phyloP scores from a whole-genome alignment of 2,797 vertebrate species.

The Spinus olivaceus region DNA sequence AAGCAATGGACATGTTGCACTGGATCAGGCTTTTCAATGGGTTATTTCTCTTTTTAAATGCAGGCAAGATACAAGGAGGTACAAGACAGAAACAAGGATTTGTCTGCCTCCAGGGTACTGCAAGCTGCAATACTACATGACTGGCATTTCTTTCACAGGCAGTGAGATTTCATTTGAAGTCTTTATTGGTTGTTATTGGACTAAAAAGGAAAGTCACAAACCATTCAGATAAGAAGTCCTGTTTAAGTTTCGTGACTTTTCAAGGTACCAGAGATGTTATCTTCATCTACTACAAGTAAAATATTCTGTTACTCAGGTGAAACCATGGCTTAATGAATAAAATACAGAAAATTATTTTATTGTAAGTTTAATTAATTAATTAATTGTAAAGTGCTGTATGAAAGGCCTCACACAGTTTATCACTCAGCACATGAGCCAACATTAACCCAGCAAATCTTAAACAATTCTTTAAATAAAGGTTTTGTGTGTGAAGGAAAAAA shows the following conservation, averaged over 20 bases:
- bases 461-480: not conserved
- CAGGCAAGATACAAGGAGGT: not conserved
- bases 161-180: not conserved
- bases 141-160: not conserved
- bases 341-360: not conserved
- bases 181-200: not conserved
- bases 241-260: not conserved
- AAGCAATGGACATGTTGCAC: not conserved
- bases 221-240: not conserved
- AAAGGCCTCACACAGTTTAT: not conserved
- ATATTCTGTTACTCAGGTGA: not conserved
- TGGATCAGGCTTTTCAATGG: not conserved
- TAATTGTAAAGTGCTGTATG: not conserved
- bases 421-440: not conserved
- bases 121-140: not conserved
- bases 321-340: not conserved
- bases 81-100: not conserved
- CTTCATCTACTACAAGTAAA: not conserved
- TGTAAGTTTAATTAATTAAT: not conserved
- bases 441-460: not conserved
- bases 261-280: not conserved
- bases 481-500: not conserved
- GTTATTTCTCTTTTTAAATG: constrained; percentile 18
- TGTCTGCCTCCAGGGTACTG: not conserved
- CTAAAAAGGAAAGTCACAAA: not conserved